phyloP scores from a whole-genome alignment of 2,113 vertebrate species.

The Piprites chloris region DNA sequence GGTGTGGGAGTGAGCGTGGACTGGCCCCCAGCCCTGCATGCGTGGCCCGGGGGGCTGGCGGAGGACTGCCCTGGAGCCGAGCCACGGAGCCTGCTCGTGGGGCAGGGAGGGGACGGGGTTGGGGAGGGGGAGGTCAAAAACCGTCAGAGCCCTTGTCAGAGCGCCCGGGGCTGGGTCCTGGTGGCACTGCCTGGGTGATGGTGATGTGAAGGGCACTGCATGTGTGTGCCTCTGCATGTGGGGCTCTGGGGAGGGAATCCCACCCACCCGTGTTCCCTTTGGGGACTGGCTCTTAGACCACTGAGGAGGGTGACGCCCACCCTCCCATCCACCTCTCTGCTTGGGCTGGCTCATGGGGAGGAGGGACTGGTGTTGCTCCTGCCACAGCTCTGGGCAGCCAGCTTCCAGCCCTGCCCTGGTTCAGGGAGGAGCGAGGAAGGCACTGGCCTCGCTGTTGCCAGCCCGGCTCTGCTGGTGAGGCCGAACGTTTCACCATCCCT shows the following conservation, averaged over 20 bases:
- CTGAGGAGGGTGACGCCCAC: background rate
- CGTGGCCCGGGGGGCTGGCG: background rate
- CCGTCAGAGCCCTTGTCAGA: background rate
- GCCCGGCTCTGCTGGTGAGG: background rate
- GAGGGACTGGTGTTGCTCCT: background rate
- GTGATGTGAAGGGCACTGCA: background rate
- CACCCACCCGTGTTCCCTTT: fast-evolving
- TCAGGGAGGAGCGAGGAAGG: background rate
- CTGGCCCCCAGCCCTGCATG: conserved; percentile 18
- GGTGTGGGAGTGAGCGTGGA: conserved; percentile 82
- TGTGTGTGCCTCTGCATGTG: conserved; percentile 38
- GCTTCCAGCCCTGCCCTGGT: background rate
- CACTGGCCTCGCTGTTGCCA: background rate
- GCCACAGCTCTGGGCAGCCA: background rate
- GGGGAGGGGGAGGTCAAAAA: background rate
- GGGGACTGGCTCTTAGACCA: background rate
- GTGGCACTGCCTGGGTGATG: background rate
- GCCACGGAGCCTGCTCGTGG: background rate
- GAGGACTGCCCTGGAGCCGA: background rate
- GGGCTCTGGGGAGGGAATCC: background rate
- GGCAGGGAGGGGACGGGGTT: background rate
- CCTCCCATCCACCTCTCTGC: background rate
- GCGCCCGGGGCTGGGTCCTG: conserved; percentile 46
- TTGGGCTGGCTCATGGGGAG: background rate
- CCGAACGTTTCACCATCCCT: background rate